These are phyloP conservation scores for Ciona savignyi DNA, from an alignment of 23 tunicate genomes.

Conservation along the genomic window DNA sequence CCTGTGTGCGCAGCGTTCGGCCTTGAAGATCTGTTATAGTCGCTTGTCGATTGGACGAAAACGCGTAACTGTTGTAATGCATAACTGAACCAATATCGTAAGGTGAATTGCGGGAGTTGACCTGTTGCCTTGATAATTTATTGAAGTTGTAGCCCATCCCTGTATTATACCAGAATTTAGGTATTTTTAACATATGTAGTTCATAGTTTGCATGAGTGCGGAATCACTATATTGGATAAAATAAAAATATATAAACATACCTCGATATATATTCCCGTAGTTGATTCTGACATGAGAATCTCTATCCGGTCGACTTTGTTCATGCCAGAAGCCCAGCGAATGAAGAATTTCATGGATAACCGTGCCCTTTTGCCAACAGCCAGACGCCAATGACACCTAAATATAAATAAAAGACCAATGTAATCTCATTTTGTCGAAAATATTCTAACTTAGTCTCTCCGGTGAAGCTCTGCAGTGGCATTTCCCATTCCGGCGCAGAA, in stretches of 20 bases:
- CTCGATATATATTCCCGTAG: constrained; percentile 9
- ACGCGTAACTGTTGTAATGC: constrained; percentile 33
- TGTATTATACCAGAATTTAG: no score
- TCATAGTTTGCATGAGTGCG: no score
- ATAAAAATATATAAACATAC: no score
- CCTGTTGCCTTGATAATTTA: neutral
- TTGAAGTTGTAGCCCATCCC: constrained; percentile 2
- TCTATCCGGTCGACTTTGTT: constrained; percentile 44
- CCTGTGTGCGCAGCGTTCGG: neutral
- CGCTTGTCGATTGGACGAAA: constrained; percentile 11
- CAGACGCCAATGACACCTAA: constrained; percentile 37
- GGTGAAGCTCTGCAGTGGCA: no score
- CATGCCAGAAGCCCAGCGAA: constrained; percentile 61
- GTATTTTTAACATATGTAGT: no score
- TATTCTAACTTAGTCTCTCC: no score
- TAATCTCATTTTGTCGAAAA: no score
- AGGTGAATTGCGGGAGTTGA: constrained; percentile 27
- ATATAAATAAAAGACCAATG: no score
- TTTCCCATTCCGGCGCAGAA: no score
- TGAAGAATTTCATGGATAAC: constrained; percentile 43
- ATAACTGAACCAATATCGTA: constrained; percentile 28
- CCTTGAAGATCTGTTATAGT: constrained; percentile 11
- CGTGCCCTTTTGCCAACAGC: constrained; percentile 36
- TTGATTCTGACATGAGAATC: constrained; percentile 16
- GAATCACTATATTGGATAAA: neutral